Evolutionary conservation across 2,113 vertebrate species (phyloP), one percentile per base, ranked within the genome.

Genomic region (Poeciliopsis occidentalis): DNA sequence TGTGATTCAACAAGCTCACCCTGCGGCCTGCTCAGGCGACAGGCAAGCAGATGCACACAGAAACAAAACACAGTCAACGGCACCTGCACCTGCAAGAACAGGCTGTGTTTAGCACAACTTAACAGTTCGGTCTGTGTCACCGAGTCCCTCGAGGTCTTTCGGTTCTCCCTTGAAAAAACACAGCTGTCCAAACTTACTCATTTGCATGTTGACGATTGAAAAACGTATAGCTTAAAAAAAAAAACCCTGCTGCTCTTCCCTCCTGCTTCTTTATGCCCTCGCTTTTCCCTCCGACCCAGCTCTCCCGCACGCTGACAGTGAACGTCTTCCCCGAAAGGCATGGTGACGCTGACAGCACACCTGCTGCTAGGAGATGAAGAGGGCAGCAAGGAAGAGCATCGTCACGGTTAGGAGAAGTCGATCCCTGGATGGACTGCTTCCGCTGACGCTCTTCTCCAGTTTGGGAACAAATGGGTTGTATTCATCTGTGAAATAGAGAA

Each of bases 361-460:
- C 85, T 78, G 79, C 91, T 92, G 95, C 97, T 98, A 99, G 95
- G 97, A 98, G 87, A 97, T 93, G 84, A 95, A 87, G 68, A 98
- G 93, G 0, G 94, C 89, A 90, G 96, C 94, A 81, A 98, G 94
- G 85, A 98, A 95, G 87, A 99, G 95, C 54, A 95, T 94, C 3
- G 95, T 95, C 92, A 98, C 92, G 4, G 97, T 97, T 88, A 98
- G 84, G 67, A 97, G 95, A 84, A 98, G 95, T 65, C 96, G 96
- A 91, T 97, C 96, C 88, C 96, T 89, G 92, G 96, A 96, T 19
- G 97, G 97, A 85, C 96, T 98, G 91, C 96, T 98, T 63, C 97
- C 97, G 1, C 97, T 98, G 87, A 98, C 96, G 65, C 97, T 99
- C 93, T 98, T 98, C 95, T 99, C 97, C 92, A 99, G 92, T 76